Evolutionary conservation across 1,140 invertebrate species (phyloP), one percentile per base, ranked within the genome.

Genomic region (Drosophila santomea): DNA sequence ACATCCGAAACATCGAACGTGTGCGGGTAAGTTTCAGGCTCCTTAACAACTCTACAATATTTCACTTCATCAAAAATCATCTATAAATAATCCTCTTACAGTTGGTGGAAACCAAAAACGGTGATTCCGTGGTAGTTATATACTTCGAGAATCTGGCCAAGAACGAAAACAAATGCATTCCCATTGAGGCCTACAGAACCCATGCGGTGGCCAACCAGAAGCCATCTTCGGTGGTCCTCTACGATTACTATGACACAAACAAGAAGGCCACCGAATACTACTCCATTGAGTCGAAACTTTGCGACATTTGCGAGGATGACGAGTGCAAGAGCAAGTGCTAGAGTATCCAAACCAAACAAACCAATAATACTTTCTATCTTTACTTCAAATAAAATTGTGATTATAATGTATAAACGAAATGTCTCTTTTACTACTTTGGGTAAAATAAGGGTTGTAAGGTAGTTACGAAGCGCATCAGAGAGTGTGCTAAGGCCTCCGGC

Each of bases 191-290:
- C 1, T 96, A 95, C 84, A 94, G 96, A 80, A 96, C 96, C 1
- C 95, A 96, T 88, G 95, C 96, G 91, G 97, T 98, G 5, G 96
- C 96, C 3, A 95, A 96, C 76, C 96, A 98, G 82, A 96, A 96
- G 88, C 96, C 97, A 38, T 96, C 97, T 10, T 94, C 96, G 23
- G 95, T 98, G 20, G 94, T 95, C 10, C 94, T 98, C 50, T 98
- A 97, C 81, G 97, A 98, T 88, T 98, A 98, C 90, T 98, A 98
- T 83, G 97, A 98, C 91, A 96, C 96, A 74, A 95, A 96, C 96
- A 94, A 96, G 94, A 88, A 88, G 69, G 88, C 91, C 20, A 88
- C 85, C 7, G 72, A 80, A 10, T 91, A 79, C 35, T 92, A 92
- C 69, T 76, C 90, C n/a, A 62, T 90, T 15, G 72, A 77, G 6